Evolutionary conservation across 1,140 invertebrate species (phyloP), one percentile per base, ranked within the genome.

Genomic region (Campoletis sonorensis): DNA sequence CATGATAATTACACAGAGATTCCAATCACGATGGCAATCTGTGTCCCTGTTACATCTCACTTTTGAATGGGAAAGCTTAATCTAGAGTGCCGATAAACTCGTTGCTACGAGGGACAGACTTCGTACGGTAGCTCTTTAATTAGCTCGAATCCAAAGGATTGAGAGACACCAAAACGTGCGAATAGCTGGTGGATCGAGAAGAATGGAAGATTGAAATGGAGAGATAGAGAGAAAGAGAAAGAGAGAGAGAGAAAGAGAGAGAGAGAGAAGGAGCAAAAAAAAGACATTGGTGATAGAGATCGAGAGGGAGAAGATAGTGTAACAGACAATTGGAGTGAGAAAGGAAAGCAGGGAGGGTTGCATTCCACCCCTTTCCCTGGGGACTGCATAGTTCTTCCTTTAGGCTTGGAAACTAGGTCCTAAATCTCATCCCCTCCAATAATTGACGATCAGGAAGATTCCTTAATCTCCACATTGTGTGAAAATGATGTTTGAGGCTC

Each of bases 201-300:
- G 30, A 33, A 70, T 70, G 30, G 26, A 37, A n/a, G 64, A 67
- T 23, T 23, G 10, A 58, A 23, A 58, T 54, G 15, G 58, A 61
- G 10, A 61, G 58, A 61, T 1, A 21, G 21, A 61, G n/a, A 61
- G n/a, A 61, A 61, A 23, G 49, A 13, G 2, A 51, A n/a, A 61
- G 23, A 23, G 49, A 13, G 2, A 51, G n/a, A n/a, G n/a, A n/a
- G 49, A 15, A 54, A 54, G 18, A 4, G 49, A 4, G 13, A 16
- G 49, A 54, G 37, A 10, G 37, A 37, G 37, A 10, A 4, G 37
- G 37, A 37, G n/a, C n/a, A 37, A 10, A 10, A 37, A 37, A 37
- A 37, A 37, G 37, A 23, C 61, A 21, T 64, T 68, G 11, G 64
- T 27, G 64, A 68, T 68, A 33, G 64, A 68, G 64, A 68, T 68